Evolutionary conservation across 2,113 vertebrate species (phyloP), one percentile per base, ranked within the genome.

Genomic region (Pholis gunnellus): DNA sequence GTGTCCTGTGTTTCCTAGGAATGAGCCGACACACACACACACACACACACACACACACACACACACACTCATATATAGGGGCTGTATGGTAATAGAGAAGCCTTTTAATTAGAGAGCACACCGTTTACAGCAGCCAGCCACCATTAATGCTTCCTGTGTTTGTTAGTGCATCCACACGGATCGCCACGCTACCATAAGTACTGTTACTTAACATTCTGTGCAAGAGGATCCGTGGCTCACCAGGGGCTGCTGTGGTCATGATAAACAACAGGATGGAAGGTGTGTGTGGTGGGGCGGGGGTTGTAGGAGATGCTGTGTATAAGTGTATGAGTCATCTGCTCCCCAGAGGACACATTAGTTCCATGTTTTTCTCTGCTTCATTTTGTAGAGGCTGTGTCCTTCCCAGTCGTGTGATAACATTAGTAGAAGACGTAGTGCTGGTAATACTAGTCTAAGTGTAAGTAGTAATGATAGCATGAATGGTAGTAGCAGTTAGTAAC

Each of bases 191-290:
- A 2, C 76, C 75, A 29, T 66, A 75, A 89, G 77, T 80, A 59
- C 72, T 75, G 78, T 89, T 93, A 89, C 88, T 91, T 91, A 90
- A 89, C 82, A 88, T 84, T 83, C 80, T 70, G 72, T 61, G 79
- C 63, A 44, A 70, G 63, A 79, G 64, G 63, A 82, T 50, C 64
- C 0, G 3, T 27, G 65, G 78, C 75, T 87, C 90, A 86, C 78
- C 72, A 50, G 86, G 75, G 91, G 85, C 85, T 81, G 77, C 88
- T 72, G 83, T 63, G 80, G 80, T 88, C 89, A 83, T 82, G 67
- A 85, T 85, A 86, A 89, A 88, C 84, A 87, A 87, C 31, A 8
- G n/a, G 20, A 66, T 59, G 4, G 44, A 46, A 46, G 42, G 40
- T 57, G 64, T 60, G 72, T 59, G 72, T 50, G 68, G 66, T 11